Evolutionary conservation across 2,888 invertebrate species (phyloP), one percentile per base, ranked within the genome.

Genomic region (Rhingia rostrata): DNA sequence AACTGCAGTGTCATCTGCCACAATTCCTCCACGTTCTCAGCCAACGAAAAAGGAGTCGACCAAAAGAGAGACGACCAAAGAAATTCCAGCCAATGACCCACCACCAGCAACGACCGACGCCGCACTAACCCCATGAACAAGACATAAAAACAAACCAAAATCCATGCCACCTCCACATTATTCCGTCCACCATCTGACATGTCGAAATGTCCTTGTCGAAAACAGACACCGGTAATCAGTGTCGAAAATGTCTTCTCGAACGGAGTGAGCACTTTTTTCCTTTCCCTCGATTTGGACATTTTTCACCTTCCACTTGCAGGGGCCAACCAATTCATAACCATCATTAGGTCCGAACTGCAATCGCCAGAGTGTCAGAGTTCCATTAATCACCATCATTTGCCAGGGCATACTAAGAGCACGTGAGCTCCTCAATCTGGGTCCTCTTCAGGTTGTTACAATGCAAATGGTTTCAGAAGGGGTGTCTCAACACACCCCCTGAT

Each of bases 351-450:
- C 74, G 66, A 84, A 70, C 84, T 84, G 66, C 84, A 80, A 84
- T 79, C 84, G 84, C 74, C 80, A 49, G 56, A 80, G 79, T 84
- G 80, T 75, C 84, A 84, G 74, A 70, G 74, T 84, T 74, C 80
- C 84, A 84, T 84, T 84, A 84, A 84, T 84, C 84, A 84, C 84
- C 80, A 66, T 84, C 84, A 84, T 80, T 84, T 84, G 70, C 84
- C 74, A 74, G 63, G 41, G 53, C 72, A 72, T 35, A 30, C 43
- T 5, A 66, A 37, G 22, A 56, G 63, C 51, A 63, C 78, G 78
- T 78, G 73, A 79, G 67, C 67, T 56, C 67, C 51, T 64, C 61
- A 45, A 70, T 70, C 41, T 37, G 69, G n/a, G 66, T 47, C 69
- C 72, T 78, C 56, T 69, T 67, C 64, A 58, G 69, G 45, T 74